These are phyloP conservation scores for Charadrius vociferus DNA, from an alignment of 2,113 vertebrate species.

Conservation along the genomic window DNA sequence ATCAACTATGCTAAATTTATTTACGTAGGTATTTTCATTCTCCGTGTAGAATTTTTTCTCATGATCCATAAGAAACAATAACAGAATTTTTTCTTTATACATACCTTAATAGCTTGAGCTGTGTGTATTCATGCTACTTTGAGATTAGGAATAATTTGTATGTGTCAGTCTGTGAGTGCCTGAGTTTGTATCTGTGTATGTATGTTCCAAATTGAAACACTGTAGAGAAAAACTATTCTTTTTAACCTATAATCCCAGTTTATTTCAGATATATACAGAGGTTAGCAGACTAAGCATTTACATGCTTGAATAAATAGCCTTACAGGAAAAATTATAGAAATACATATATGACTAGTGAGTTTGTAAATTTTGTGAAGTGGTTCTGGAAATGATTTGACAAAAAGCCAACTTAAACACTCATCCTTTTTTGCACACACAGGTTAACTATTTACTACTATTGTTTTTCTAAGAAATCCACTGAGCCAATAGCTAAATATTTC, in stretches of 20 bases:
- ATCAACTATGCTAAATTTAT: not conserved
- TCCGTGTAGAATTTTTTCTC: not conserved
- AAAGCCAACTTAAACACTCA: not conserved
- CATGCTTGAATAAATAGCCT: not conserved
- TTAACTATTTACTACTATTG: not conserved
- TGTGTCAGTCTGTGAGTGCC: not conserved
- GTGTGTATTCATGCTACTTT: not conserved
- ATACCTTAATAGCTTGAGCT: not conserved
- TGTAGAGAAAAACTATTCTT: not conserved
- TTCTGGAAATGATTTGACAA: not conserved
- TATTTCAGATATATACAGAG: not conserved
- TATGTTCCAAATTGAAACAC: not conserved
- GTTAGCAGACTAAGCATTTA: not conserved
- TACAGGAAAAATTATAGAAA: constrained; percentile 12
- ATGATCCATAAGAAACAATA: not conserved
- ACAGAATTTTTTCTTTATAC: not conserved
- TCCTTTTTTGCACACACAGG: not conserved
- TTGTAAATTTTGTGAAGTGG: not conserved
- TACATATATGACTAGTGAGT: not conserved
- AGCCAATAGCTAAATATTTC: not conserved
- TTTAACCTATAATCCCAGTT: not conserved
- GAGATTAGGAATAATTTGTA: not conserved
- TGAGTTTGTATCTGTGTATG: not conserved
- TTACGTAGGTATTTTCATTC: not conserved
- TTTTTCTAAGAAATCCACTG: not conserved